Evolutionary conservation across 2,888 invertebrate species (phyloP).

Genomic region (Tortricodes alternella): DNA sequence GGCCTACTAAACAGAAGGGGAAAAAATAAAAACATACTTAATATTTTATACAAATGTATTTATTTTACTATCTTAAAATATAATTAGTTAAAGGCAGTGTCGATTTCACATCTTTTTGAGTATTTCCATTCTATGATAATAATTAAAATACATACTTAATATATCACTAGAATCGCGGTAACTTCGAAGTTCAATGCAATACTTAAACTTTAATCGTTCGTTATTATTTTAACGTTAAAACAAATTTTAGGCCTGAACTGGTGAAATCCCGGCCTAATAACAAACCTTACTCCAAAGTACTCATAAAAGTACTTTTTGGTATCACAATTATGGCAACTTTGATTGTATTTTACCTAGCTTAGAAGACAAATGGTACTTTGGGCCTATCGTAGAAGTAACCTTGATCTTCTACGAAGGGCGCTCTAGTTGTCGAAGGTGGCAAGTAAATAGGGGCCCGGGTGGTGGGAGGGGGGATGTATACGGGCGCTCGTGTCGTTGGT

Average conservation of each 20-base stretch:
- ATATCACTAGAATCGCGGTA: constrained; percentile 56
- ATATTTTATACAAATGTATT: constrained; percentile 46
- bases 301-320: constrained; percentile 54
- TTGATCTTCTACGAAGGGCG: constrained; percentile 63
- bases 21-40: background rate
- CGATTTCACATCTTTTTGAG: constrained; percentile 67
- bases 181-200: constrained; percentile 33
- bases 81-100: constrained; percentile 77
- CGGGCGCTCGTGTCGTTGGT: constrained; percentile 43
- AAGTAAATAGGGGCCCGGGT: constrained; percentile 42
- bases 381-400: constrained; percentile 77
- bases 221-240: constrained; percentile 29
- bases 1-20: too few species aligned
- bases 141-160: constrained; percentile 45
- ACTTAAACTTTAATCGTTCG: constrained; percentile 21
- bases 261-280: constrained; percentile 19
- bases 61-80: constrained; percentile 64
- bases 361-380: constrained; percentile 69
- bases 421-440: constrained; percentile 56
- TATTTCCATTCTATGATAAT: constrained; percentile 55
- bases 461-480: constrained; percentile 39
- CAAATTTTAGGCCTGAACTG: constrained; percentile 33
- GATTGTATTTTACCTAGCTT: constrained; percentile 46
- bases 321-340: constrained; percentile 77
- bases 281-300: constrained; percentile 36